Evolutionary conservation across 1,140 invertebrate species (phyloP).

Genomic region (Holcopasites calliopsidis): DNA sequence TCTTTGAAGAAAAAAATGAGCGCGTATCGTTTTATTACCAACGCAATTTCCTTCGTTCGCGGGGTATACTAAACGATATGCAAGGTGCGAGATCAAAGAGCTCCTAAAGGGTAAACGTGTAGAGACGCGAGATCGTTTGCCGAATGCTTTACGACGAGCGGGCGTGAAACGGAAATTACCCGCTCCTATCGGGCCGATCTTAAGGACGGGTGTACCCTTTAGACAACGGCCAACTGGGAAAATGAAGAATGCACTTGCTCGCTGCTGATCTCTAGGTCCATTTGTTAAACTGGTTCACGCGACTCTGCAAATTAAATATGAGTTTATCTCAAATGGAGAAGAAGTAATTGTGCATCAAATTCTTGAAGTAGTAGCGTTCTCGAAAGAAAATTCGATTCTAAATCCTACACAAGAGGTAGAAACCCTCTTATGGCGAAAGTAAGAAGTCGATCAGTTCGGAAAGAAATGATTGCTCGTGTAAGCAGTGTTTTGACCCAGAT

Average conservation of each 20-base stretch:
- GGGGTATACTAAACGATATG: constrained; percentile 5
- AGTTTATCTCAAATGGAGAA: no score
- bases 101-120: not conserved
- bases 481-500: constrained; percentile 5
- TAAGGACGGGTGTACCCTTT: no score
- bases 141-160: not conserved
- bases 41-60: constrained; percentile 1
- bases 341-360: no score
- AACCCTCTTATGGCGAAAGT: no score
- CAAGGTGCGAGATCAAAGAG: constrained; percentile 1
- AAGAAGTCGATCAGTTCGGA: not conserved
- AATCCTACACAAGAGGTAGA: not conserved
- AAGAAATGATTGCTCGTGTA: constrained; percentile 3
- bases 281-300: no score
- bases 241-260: no score
- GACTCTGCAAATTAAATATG: no score
- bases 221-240: no score
- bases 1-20: not conserved
- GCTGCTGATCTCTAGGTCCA: no score
- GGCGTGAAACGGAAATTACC: not conserved
- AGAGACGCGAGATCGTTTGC: not conserved
- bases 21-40: not conserved
- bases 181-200: no score
- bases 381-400: no score
- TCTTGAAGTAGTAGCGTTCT: no score